These are phyloP conservation scores for Microcaecilia unicolor DNA, from an alignment of 2,797 vertebrate species.

Conservation along the genomic window DNA sequence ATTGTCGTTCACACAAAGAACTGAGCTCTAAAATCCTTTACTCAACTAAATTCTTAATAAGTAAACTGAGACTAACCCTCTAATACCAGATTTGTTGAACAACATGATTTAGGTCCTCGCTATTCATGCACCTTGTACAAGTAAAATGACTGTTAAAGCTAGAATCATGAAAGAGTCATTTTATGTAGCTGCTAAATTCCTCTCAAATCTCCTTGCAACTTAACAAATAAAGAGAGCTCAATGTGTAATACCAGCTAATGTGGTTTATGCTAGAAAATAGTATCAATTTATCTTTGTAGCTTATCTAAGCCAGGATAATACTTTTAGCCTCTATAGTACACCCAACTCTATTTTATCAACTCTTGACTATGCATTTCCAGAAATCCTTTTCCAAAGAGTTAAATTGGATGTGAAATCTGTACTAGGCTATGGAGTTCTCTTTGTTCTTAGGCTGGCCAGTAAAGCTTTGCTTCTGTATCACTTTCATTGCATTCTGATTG, in stretches of 20 bases:
- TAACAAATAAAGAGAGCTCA: constrained; percentile 77
- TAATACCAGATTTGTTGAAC: constrained; percentile 99
- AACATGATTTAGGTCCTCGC: constrained; percentile 97
- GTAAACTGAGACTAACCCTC: constrained; percentile 99
- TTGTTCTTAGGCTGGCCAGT: constrained; percentile 80
- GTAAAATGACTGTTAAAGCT: constrained; percentile 77
- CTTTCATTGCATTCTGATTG: constrained; percentile 86
- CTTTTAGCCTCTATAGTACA: constrained; percentile 77
- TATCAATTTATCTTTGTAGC: constrained; percentile 80
- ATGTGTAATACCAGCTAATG: constrained; percentile 91
- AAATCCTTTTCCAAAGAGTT: constrained; percentile 88
- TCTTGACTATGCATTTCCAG: constrained; percentile 78
- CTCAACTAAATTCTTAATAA: constrained; percentile 99
- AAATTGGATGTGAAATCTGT: constrained; percentile 99
- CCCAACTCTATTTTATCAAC: constrained; percentile 73
- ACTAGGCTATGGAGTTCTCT: constrained; percentile 76
- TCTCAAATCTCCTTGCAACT: constrained; percentile 97
- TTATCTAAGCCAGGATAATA: constrained; percentile 82
- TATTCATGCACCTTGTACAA: constrained; percentile 94
- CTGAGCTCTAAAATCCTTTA: constrained; percentile 96
- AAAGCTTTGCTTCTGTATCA: constrained; percentile 69
- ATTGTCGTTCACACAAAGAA: constrained; percentile 75
- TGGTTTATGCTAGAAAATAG: constrained; percentile 82
- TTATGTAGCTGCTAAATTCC: constrained; percentile 82
- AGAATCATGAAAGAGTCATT: constrained; percentile 81